phyloP scores from a whole-genome alignment of 2,888 invertebrate genomes.

The Cacoxenus indagator region DNA sequence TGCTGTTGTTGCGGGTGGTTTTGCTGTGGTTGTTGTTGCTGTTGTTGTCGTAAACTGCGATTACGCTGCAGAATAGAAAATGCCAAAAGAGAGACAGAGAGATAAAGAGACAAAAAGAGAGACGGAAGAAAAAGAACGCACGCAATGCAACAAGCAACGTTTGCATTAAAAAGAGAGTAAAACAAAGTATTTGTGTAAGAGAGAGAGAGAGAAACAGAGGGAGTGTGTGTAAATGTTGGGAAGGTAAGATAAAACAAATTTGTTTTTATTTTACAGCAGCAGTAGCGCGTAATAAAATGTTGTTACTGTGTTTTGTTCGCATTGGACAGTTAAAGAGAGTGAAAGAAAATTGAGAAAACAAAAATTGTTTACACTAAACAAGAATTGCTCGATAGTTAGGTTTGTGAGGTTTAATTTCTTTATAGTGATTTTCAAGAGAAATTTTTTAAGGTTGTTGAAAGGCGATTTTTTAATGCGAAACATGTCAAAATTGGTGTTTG shows the following conservation, averaged over 20 bases:
- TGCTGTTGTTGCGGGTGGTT: slow-evolving; percentile 33
- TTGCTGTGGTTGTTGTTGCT: slow-evolving; percentile 30
- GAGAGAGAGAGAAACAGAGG: background rate
- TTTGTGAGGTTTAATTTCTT: too few relatives aligned
- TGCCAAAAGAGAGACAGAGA: slow-evolving; percentile 2
- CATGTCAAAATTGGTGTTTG: too few relatives aligned
- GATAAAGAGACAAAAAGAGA: slow-evolving; percentile 18
- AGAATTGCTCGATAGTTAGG: too few relatives aligned
- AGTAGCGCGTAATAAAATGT: too few relatives aligned
- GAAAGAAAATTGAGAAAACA: background rate
- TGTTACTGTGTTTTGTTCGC: background rate
- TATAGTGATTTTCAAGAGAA: too few relatives aligned
- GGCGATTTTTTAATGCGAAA: too few relatives aligned
- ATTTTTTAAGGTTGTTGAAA: too few relatives aligned
- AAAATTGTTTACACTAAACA: background rate
- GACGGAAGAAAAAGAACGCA: slow-evolving; percentile 29
- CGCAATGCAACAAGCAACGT: slow-evolving; percentile 37
- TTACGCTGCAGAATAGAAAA: slow-evolving; percentile 29
- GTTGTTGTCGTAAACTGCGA: slow-evolving; percentile 34
- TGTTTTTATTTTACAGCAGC: too few relatives aligned
- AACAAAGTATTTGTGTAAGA: background rate
- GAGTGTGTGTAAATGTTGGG: background rate
- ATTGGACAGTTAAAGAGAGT: background rate
- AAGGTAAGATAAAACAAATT: too few relatives aligned
- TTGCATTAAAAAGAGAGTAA: background rate